Conservation (phyloP, 1,140 invertebrate species). For the Drosophila sulfurigaster region DNA sequence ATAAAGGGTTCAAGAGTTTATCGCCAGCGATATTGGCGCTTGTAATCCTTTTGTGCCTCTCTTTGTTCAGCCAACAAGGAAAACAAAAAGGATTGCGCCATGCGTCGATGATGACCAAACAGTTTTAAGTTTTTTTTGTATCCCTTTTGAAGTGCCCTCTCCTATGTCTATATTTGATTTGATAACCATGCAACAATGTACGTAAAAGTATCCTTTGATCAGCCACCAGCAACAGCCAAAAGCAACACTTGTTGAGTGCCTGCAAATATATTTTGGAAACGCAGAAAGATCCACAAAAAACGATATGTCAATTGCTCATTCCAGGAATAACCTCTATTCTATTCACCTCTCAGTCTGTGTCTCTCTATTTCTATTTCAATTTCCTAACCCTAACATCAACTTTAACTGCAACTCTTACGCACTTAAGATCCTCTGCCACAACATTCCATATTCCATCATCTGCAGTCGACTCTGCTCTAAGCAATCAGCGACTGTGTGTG, state of each 20-base stretch:
- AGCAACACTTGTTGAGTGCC: constrained; percentile 20
- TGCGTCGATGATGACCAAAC: constrained; percentile 59
- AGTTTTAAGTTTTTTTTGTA: constrained; percentile 7
- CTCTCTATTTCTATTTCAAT: constrained; percentile 35
- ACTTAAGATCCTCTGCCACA: constrained; percentile 20
- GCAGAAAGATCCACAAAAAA: constrained; percentile 29
- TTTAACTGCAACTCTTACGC: constrained; percentile 1
- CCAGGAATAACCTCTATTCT: constrained; percentile 53
- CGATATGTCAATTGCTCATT: constrained; percentile 52
- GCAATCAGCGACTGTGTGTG: constrained; percentile 31
- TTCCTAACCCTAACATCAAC: neutral
- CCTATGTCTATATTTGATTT: constrained; percentile 65
- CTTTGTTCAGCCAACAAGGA: neutral
- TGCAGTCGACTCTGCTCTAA: neutral
- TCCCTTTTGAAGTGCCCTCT: constrained; percentile 39
- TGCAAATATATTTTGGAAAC: constrained; percentile 61
- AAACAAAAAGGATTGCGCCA: constrained; percentile 68
- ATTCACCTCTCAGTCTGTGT: constrained; percentile 19
- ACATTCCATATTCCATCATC: neutral
- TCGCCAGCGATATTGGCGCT: constrained; percentile 37
- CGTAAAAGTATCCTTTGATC: constrained; percentile 50
- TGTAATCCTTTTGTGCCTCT: constrained; percentile 40
- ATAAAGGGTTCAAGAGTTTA: constrained; percentile 70
- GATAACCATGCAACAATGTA: constrained; percentile 46
- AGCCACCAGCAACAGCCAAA: neutral